Conservation (phyloP, 2,888 invertebrate species). For the Trichopoda pennipes region DNA sequence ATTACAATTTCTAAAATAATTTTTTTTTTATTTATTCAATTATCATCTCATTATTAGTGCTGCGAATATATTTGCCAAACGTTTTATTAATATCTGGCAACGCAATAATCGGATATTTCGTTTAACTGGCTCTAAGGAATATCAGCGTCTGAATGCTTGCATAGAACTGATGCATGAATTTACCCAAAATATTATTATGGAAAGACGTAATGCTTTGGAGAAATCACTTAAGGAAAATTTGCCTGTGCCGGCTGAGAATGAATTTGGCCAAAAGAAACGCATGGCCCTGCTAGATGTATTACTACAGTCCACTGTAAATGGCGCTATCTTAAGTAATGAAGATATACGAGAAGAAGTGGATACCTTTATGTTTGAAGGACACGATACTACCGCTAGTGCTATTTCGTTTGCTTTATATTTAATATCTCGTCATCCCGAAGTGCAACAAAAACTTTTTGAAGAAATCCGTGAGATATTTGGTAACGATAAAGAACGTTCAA, state of each 20-base stretch:
- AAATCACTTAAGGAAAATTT: slow-evolving; percentile 32
- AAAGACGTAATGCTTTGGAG: slow-evolving; percentile 72
- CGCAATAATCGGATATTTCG: slow-evolving; percentile 75
- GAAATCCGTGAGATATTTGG: slow-evolving; percentile 76
- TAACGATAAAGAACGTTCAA: slow-evolving; percentile 70
- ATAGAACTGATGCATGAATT: slow-evolving; percentile 77
- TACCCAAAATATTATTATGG: slow-evolving; percentile 75
- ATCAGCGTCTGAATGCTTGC: slow-evolving; percentile 70
- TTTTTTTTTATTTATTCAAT: neutral
- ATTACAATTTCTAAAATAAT: neutral
- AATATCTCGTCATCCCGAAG: slow-evolving; percentile 75
- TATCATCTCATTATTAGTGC: slow-evolving; percentile 70
- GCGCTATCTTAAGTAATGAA: slow-evolving; percentile 82
- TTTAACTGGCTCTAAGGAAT: slow-evolving; percentile 69
- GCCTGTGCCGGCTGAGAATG: slow-evolving; percentile 64
- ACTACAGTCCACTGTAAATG: slow-evolving; percentile 83
- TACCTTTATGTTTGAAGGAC: slow-evolving; percentile 84
- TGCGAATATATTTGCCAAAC: slow-evolving; percentile 73
- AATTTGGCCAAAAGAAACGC: slow-evolving; percentile 83
- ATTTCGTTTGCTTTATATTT: slow-evolving; percentile 76
- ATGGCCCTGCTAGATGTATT: slow-evolving; percentile 86
- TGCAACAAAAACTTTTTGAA: slow-evolving; percentile 74
- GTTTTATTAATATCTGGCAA: slow-evolving; percentile 76
- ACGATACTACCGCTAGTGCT: slow-evolving; percentile 78
- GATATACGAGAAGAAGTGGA: slow-evolving; percentile 86